A percentile compares a stretch with the other conserved stretches of the same genome.
Evolutionary conservation across 2,888 invertebrate genomes (phyloP).

Genomic region (Heliconius hortense): DNA sequence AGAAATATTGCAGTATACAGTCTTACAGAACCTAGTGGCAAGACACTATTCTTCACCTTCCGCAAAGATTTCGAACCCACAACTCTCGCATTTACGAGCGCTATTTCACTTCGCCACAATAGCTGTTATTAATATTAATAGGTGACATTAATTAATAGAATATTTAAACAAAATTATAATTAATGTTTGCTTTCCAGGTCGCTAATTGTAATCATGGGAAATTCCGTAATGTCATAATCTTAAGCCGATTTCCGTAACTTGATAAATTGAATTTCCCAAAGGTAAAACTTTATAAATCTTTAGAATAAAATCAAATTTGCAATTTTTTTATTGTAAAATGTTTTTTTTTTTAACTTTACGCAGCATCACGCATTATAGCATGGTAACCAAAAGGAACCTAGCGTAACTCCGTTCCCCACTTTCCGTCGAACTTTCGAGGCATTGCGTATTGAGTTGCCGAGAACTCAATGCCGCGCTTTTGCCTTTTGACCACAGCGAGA

Average conservation of each 20-base stretch:
- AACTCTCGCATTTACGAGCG: background rate
- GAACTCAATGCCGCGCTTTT: too few relatives aligned
- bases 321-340: background rate
- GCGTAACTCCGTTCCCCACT: too few relatives aligned
- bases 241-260: background rate
- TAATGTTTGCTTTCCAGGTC: background rate
- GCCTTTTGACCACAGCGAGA: too few relatives aligned
- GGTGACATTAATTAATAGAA: background rate
- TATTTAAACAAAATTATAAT: background rate
- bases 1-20: too few relatives aligned
- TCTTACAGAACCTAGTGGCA: too few relatives aligned
- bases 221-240: background rate
- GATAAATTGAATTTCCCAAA: conserved; percentile 12
- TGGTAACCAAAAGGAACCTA: too few relatives aligned
- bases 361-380: too few relatives aligned
- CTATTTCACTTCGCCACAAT: background rate
- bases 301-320: conserved; percentile 9
- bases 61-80: background rate
- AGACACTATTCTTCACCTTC: too few relatives aligned
- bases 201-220: background rate
- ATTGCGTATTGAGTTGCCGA: too few relatives aligned
- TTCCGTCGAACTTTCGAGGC: too few relatives aligned
- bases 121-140: background rate
- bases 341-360: background rate
- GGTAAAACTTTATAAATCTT: conserved; percentile 11